A percentile compares a stretch with the other conserved stretches of the same genome.
Conservation (phyloP, 2,113 vertebrate genomes). For the Oncorhynchus gorbuscha region DNA sequence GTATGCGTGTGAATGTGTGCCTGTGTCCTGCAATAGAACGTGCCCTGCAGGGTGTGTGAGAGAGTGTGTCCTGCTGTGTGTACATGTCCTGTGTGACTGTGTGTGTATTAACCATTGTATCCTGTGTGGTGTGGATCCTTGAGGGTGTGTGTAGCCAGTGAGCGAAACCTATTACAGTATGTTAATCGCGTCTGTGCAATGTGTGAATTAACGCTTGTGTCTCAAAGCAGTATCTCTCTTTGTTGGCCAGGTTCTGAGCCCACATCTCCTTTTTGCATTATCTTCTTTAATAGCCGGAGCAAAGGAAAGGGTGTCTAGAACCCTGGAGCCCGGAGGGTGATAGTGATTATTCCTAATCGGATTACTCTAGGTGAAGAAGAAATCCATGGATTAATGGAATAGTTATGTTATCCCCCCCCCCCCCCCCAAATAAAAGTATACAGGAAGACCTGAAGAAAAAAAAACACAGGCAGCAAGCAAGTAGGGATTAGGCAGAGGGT, state of each 20-base stretch:
- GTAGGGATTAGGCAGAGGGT: constrained; percentile 29
- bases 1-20: constrained; percentile 1
- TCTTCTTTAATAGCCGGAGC: neutral
- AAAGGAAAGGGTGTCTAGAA: neutral
- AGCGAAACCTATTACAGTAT: constrained; percentile 28
- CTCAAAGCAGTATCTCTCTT: constrained; percentile 8
- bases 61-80: neutral
- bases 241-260: constrained; percentile 23
- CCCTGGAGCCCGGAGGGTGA: constrained; percentile 19
- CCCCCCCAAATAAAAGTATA: constrained; percentile 11
- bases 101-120: neutral
- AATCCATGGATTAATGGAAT: constrained; percentile 27
- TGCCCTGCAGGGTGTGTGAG: constrained; percentile 28
- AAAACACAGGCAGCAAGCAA: constrained; percentile 7
- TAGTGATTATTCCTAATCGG: constrained; percentile 19
- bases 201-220: constrained; percentile 8
- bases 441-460: too few species aligned
- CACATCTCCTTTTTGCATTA: constrained; percentile 18
- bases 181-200: constrained; percentile 30
- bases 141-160: constrained; percentile 14
- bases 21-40: neutral
- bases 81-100: neutral
- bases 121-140: neutral
- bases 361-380: constrained; percentile 15
- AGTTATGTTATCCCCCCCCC: constrained; percentile 6